Percentiles rank a stretch among this genome's conserved stretches.
Evolutionary conservation across 2,888 invertebrate genomes (phyloP).

Genomic region (Drosophila limbata): DNA sequence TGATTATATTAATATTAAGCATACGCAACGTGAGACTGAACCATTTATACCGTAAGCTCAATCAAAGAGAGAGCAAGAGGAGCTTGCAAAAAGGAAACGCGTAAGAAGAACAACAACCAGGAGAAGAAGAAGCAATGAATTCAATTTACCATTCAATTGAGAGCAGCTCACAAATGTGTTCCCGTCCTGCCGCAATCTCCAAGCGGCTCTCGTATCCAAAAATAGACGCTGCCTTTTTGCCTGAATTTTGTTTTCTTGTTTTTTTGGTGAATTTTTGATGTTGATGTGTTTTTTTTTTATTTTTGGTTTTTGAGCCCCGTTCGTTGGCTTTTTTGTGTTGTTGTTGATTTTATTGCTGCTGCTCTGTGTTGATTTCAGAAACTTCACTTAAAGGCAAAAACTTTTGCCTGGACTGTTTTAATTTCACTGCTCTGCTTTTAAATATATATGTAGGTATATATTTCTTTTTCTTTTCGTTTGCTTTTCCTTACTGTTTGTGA

Average conservation of each 20-base stretch:
- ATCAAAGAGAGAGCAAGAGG: slow-evolving; percentile 4
- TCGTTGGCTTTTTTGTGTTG: slow-evolving; percentile 56
- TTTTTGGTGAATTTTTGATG: slow-evolving; percentile 24
- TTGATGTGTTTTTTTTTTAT: slow-evolving; percentile 29
- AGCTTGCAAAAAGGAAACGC: slow-evolving; percentile 39
- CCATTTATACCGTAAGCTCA: slow-evolving; percentile 50
- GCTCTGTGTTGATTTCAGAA: slow-evolving; percentile 62
- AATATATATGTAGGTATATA: slow-evolving; percentile 19
- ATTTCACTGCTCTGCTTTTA: slow-evolving; percentile 81
- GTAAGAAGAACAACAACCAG: slow-evolving; percentile 14
- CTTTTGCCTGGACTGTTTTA: slow-evolving; percentile 61
- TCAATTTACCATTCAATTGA: slow-evolving; percentile 76
- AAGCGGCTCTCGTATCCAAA: slow-evolving; percentile 66
- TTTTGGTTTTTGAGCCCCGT: slow-evolving; percentile 43
- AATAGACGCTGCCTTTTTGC: slow-evolving; percentile 74
- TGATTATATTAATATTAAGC: slow-evolving; percentile 69
- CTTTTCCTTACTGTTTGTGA: slow-evolving; percentile 22
- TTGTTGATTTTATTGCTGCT: slow-evolving; percentile 49
- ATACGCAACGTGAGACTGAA: slow-evolving; percentile 64
- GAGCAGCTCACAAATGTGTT: slow-evolving; percentile 43
- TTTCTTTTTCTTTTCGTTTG: slow-evolving; percentile 22
- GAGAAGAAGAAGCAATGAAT: slow-evolving; percentile 34
- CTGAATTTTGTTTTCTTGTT: slow-evolving; percentile 32
- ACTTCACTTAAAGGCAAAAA: slow-evolving; percentile 70
- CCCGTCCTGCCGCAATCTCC: slow-evolving; percentile 47